Evolutionary conservation across 2,888 invertebrate species (phyloP).

Genomic region (Schrankia costaestrigalis): DNA sequence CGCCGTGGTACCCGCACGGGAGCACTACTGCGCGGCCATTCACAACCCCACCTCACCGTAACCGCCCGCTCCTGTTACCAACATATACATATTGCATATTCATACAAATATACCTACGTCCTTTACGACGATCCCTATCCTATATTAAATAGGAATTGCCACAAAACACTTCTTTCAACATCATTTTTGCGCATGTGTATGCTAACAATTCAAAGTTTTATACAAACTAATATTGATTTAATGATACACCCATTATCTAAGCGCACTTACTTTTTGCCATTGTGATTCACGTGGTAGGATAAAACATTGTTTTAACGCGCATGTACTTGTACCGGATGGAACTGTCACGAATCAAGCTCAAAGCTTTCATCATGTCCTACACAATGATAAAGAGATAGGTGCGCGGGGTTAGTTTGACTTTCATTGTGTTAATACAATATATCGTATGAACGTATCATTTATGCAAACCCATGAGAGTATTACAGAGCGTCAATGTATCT

Average conservation of each 20-base stretch:
- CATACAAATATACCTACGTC: conserved; percentile 40
- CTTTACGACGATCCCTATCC: conserved; percentile 33
- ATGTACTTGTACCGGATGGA: conserved; percentile 22
- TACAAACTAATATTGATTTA: too few relatives aligned
- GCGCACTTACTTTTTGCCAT: too few relatives aligned
- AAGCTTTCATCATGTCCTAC: conserved; percentile 28
- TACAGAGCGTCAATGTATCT: conserved; percentile 15
- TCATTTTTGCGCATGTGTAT: too few relatives aligned
- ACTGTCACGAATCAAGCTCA: conserved; percentile 22
- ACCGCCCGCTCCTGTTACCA: conserved; percentile 34
- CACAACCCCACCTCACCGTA: conserved; percentile 39
- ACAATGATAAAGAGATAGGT: conserved; percentile 37
- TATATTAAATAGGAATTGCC: conserved; percentile 5
- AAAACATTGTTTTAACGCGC: background rate
- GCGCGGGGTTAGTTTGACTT: conserved; percentile 46
- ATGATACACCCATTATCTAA: too few relatives aligned
- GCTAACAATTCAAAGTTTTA: too few relatives aligned
- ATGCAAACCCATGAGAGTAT: conserved; percentile 14
- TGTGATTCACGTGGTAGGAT: too few relatives aligned
- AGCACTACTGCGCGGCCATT: conserved; percentile 38
- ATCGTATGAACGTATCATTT: conserved; percentile 23
- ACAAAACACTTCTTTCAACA: background rate
- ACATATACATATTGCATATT: conserved; percentile 48
- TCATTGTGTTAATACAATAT: conserved; percentile 38
- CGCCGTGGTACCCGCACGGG: conserved; percentile 13